phyloP scores from a whole-genome alignment of 2,113 vertebrate species.

The Syngnathoides biaculeatus region DNA sequence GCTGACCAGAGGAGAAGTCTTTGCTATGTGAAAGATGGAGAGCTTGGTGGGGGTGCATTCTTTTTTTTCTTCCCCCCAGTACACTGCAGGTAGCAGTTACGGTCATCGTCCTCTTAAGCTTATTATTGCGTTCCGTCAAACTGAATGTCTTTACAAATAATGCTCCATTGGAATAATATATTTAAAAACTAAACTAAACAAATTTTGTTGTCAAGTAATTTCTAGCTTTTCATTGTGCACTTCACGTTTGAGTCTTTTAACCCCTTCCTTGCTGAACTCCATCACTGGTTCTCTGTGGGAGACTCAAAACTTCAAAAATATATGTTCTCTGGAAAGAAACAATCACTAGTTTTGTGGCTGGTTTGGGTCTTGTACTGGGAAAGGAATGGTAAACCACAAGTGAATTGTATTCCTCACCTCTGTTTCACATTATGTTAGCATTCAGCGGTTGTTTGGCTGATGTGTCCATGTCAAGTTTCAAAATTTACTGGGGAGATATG shows the following conservation, averaged over 20 bases:
- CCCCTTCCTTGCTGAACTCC: conserved; percentile 55
- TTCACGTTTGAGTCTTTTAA: conserved; percentile 26
- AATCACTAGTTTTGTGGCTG: conserved; percentile 49
- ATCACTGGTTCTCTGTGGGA: conserved; percentile 84
- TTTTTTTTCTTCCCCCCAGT: conserved; percentile 39
- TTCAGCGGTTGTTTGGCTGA: background rate
- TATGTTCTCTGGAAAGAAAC: conserved; percentile 71
- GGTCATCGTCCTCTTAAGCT: conserved; percentile 50
- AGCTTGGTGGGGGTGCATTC: conserved; percentile 60
- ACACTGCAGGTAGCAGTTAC: conserved; percentile 74
- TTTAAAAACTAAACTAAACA: conserved; percentile 8
- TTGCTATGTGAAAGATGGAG: conserved; percentile 53
- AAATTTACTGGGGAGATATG: background rate
- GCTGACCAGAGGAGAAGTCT: conserved; percentile 46
- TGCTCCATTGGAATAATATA: background rate
- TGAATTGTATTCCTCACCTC: background rate
- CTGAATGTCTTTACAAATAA: conserved; percentile 23
- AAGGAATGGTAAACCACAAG: conserved; percentile 10
- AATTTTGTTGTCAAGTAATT: conserved; percentile 43
- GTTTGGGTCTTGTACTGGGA: conserved; percentile 7
- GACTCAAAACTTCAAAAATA: conserved; percentile 85
- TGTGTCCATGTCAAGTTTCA: background rate
- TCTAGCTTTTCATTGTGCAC: conserved; percentile 34
- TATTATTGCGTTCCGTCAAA: conserved; percentile 41
- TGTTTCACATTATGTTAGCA: background rate